A percentile compares a stretch with the other conserved stretches of the same genome.
Evolutionary conservation across 2,888 invertebrate species (phyloP).

Genomic region (Lathronympha strigana): DNA sequence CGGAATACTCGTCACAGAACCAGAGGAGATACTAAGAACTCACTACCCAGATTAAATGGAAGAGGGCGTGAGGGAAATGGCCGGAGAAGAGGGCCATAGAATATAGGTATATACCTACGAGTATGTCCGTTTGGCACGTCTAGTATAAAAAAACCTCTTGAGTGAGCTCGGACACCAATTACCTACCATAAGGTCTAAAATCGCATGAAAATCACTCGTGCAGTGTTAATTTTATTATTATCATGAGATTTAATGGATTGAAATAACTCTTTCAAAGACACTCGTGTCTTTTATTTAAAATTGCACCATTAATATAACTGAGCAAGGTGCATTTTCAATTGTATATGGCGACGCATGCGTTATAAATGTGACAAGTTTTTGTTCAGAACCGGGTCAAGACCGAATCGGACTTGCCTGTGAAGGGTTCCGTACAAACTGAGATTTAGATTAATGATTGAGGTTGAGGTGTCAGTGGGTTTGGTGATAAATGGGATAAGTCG

Average conservation of each 20-base stretch:
- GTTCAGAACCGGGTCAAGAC: conserved; percentile 8
- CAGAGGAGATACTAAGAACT: too few species aligned
- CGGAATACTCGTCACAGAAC: too few species aligned
- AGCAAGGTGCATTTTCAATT: neutral
- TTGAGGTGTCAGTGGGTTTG: neutral
- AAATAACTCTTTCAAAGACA: conserved; percentile 14
- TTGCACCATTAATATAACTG: neutral
- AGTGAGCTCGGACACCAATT: too few species aligned
- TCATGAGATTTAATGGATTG: neutral
- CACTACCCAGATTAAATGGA: too few species aligned
- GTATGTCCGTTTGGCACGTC: too few species aligned
- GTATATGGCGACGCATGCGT: neutral
- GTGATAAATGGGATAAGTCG: neutral
- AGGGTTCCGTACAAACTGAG: conserved; percentile 13
- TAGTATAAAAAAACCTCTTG: too few species aligned
- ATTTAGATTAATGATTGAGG: conserved; percentile 5
- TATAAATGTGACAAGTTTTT: neutral
- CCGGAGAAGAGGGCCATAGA: too few species aligned
- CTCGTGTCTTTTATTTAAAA: neutral
- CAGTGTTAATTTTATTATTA: conserved; percentile 6
- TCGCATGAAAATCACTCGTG: neutral
- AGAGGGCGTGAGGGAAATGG: too few species aligned
- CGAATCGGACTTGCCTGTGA: neutral
- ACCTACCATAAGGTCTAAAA: neutral
- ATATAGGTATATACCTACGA: too few species aligned